Base-by-base conservation (phyloP, 2,888 invertebrate species). In the Callyntrura guangdongensis region DNA sequence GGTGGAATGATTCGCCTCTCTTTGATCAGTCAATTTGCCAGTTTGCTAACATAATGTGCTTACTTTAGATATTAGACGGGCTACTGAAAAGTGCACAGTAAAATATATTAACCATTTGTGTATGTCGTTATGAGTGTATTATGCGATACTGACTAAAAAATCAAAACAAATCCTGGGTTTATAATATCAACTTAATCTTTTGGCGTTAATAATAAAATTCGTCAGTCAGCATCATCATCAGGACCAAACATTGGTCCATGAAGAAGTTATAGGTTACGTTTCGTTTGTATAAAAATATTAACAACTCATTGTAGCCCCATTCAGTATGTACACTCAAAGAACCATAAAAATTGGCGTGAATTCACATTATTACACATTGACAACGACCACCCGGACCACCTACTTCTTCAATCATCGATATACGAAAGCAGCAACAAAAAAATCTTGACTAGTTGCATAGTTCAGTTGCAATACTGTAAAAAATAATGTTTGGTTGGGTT, bases 111-210 rank as follows among this genome's bases (percentile, higher is more conserved):
- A n/a, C n/a, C n/a, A n/a, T n/a, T 8, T 59, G 8, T 59, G 59
- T 59, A 17, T 9, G 53, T 36, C 6, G 6, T 36, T 36, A 36
- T 36, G n/a, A n/a, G n/a, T n/a, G n/a, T n/a, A n/a, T n/a, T n/a
- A n/a, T n/a, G n/a, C n/a, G n/a, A n/a, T n/a, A n/a, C n/a, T n/a
- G n/a, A n/a, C n/a, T n/a, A n/a, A 69, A 36, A 69, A 69, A 69
- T 25, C 67, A 69, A 69, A 69, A 69, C 67, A 69, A 69, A 69
- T 36, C 36, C n/a, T n/a, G n/a, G n/a, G n/a, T n/a, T n/a, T n/a
- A n/a, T n/a, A n/a, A n/a, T n/a, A n/a, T n/a, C n/a, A n/a, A n/a
- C n/a, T n/a, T n/a, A n/a, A n/a, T n/a, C n/a, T n/a, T n/a, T n/a
- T n/a, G n/a, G n/a, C n/a, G n/a, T n/a, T n/a, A n/a, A n/a, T n/a